phyloP scores from a whole-genome alignment of 2,113 vertebrate species.

The Cepphus grylle region DNA sequence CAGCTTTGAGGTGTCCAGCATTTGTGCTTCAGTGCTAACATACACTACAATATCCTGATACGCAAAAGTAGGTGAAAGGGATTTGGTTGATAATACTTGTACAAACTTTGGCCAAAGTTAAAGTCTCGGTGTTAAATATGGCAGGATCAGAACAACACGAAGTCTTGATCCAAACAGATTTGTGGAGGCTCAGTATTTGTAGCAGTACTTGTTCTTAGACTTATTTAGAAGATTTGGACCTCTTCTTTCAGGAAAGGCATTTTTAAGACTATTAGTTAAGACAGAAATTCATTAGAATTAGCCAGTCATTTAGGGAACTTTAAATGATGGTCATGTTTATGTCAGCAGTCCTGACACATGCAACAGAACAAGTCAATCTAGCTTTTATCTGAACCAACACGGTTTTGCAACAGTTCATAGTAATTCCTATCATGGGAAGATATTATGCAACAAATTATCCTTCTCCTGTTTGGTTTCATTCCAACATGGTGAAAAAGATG shows the following conservation, averaged over 20 bases:
- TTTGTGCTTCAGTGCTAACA: not conserved
- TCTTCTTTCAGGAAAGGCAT: not conserved
- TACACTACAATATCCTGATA: not conserved
- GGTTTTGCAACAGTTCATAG: conserved; percentile 48
- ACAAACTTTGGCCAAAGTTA: not conserved
- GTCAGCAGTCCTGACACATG: not conserved
- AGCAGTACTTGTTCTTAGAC: not conserved
- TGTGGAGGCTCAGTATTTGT: not conserved
- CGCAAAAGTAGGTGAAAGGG: not conserved
- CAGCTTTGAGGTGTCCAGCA: not conserved
- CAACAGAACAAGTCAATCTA: conserved; percentile 48
- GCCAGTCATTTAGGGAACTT: conserved; percentile 3
- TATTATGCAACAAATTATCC: conserved; percentile 41
- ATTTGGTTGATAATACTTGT: not conserved
- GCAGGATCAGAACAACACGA: not conserved
- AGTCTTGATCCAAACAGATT: not conserved
- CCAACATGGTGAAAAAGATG: conserved; percentile 43
- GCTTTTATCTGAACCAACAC: conserved; percentile 49
- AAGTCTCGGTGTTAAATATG: not conserved
- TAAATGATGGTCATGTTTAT: conserved; percentile 4
- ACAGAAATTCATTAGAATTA: not conserved
- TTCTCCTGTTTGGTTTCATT: conserved; percentile 53
- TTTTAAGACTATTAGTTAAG: not conserved
- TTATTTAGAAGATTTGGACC: not conserved
- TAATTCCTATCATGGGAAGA: conserved; percentile 16